phyloP scores from a whole-genome alignment of 2,113 vertebrate genomes.

The Eubucco bourcierii region DNA sequence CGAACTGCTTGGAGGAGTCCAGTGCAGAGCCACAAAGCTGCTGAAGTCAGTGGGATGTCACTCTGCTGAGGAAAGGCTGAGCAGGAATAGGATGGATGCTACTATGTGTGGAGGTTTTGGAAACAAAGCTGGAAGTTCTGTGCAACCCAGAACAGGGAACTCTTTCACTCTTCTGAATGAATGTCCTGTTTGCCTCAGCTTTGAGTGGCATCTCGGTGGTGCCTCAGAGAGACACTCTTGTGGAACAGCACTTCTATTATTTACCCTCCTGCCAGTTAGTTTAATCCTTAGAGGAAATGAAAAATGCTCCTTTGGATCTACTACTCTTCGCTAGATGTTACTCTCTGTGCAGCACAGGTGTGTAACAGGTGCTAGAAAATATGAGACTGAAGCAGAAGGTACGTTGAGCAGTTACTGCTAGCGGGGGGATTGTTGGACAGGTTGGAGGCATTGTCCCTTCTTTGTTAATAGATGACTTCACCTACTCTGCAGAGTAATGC shows the following conservation, averaged over 20 bases:
- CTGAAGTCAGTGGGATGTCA: not conserved
- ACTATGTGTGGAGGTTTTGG: not conserved
- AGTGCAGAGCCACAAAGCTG: too few species aligned
- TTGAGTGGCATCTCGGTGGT: not conserved
- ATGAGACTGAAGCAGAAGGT: not conserved
- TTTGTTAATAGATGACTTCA: not conserved
- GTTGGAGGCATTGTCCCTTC: not conserved
- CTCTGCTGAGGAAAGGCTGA: too few species aligned
- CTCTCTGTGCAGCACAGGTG: not conserved
- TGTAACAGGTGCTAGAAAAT: not conserved
- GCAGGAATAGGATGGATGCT: not conserved
- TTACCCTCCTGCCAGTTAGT: not conserved
- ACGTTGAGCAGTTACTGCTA: not conserved
- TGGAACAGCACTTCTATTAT: not conserved
- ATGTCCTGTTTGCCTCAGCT: not conserved
- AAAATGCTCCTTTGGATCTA: not conserved
- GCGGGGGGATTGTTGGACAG: not conserved
- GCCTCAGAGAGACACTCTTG: not conserved
- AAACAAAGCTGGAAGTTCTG: not conserved
- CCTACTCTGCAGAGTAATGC: not conserved
- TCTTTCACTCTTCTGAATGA: not conserved
- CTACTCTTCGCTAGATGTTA: not conserved
- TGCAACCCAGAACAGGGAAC: not conserved
- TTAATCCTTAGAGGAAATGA: not conserved
- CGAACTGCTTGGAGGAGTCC: too few species aligned